A percentile compares a stretch with the other conserved stretches of the same genome.
These are phyloP conservation scores for Synergus laeviventris DNA, from an alignment of 2,888 invertebrate genomes.

Conservation along the genomic window DNA sequence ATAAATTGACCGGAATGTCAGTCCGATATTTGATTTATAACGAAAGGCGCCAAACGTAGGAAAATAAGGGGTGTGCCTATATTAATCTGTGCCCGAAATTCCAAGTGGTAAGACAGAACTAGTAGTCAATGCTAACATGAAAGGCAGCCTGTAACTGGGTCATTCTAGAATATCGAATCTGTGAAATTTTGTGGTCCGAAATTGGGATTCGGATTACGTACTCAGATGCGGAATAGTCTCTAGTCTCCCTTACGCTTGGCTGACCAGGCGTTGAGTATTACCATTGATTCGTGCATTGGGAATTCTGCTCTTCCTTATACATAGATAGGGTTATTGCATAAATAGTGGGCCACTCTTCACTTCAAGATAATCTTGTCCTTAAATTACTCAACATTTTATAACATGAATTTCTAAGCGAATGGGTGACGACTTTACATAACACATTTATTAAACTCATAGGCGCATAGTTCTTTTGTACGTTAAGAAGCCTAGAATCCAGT, in stretches of 20 bases:
- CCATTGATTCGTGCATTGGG: conserved; percentile 48
- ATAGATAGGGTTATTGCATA: not conserved
- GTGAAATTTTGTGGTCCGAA: conserved; percentile 52
- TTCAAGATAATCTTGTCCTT: not conserved
- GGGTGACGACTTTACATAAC: no score
- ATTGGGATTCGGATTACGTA: conserved; percentile 53
- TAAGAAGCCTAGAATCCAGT: not conserved
- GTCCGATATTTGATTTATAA: conserved; percentile 36
- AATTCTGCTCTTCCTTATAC: not conserved
- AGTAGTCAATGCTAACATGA: not conserved
- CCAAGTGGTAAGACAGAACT: conserved; percentile 7
- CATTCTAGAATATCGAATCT: conserved; percentile 13
- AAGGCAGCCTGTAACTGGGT: conserved; percentile 1
- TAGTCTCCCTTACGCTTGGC: conserved; percentile 52
- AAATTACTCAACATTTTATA: not conserved
- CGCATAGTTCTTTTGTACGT: no score
- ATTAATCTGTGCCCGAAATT: conserved; percentile 34
- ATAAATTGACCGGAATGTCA: conserved; percentile 28
- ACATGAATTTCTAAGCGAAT: not conserved
- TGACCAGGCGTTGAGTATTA: conserved; percentile 51
- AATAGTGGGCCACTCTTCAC: not conserved
- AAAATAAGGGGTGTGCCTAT: conserved; percentile 39
- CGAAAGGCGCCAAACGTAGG: conserved; percentile 19
- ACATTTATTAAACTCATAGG: no score
- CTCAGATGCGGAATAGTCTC: conserved; percentile 42